A percentile compares a stretch with the other conserved stretches of the same genome.
These are phyloP conservation scores for Halichoeres trimaculatus DNA, from an alignment of 2,113 vertebrate genomes.

Conservation along the genomic window DNA sequence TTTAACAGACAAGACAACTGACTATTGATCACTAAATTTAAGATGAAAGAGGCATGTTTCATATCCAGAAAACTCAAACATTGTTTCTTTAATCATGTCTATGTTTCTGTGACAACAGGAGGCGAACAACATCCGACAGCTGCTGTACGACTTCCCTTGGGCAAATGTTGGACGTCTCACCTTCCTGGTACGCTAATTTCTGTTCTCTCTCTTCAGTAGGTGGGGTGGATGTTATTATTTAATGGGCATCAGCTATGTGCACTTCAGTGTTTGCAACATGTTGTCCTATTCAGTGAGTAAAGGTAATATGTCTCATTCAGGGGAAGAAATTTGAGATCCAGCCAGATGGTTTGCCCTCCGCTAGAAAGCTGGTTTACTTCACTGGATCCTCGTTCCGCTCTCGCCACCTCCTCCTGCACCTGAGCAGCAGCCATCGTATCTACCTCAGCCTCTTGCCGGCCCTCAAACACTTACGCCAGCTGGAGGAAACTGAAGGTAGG, in stretches of 20 bases:
- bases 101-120: slow-evolving; percentile 81
- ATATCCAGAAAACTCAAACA: neutral
- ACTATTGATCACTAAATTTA: slow-evolving; percentile 43
- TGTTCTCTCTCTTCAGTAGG: neutral
- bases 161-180: slow-evolving; percentile 88
- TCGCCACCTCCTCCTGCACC: slow-evolving; percentile 87
- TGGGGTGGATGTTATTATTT: slow-evolving; percentile 46
- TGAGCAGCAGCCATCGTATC: slow-evolving; percentile 89
- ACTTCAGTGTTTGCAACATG: slow-evolving; percentile 4
- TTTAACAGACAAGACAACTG: slow-evolving; percentile 37
- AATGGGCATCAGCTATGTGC: slow-evolving; percentile 25
- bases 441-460: slow-evolving; percentile 87
- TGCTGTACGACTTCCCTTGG: slow-evolving; percentile 92
- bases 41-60: slow-evolving; percentile 25
- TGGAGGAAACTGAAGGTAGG: slow-evolving; percentile 89
- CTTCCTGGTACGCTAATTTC: slow-evolving; percentile 85
- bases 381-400: slow-evolving; percentile 89
- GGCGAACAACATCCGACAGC: slow-evolving; percentile 83
- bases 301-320: slow-evolving; percentile 66
- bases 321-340: slow-evolving; percentile 93
- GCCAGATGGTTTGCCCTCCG: slow-evolving; percentile 89
- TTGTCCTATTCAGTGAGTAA: neutral
- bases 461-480: slow-evolving; percentile 84
- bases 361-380: slow-evolving; percentile 90
- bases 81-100: slow-evolving; percentile 6